A percentile compares a stretch with the other conserved stretches of the same genome.
Conservation (phyloP, 2,113 vertebrate species). For the Cromileptes altivelis region DNA sequence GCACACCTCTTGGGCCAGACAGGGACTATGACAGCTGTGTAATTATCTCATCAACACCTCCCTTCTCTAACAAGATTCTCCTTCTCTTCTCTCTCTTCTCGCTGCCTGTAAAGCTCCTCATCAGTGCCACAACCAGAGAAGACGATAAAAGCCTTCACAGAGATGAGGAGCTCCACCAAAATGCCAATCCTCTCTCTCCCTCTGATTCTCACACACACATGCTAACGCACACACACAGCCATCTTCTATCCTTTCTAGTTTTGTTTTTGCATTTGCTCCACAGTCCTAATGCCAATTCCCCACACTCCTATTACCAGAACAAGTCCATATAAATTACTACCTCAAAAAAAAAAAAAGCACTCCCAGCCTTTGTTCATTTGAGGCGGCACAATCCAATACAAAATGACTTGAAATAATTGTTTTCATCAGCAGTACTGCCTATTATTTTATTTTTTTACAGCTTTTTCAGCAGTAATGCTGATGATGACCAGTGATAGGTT, state of each 20-base stretch:
- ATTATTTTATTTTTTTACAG: neutral
- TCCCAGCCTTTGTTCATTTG: slow-evolving; percentile 38
- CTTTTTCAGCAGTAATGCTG: neutral
- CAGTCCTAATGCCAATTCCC: slow-evolving; percentile 39
- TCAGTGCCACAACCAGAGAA: slow-evolving; percentile 50
- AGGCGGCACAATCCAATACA: slow-evolving; percentile 26
- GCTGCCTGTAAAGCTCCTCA: slow-evolving; percentile 54
- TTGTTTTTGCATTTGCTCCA: slow-evolving; percentile 41
- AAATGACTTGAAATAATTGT: slow-evolving; percentile 36
- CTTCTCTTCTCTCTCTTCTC: slow-evolving; percentile 29
- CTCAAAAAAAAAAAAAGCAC: slow-evolving; percentile 19
- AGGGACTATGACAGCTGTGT: slow-evolving; percentile 70
- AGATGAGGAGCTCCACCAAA: slow-evolving; percentile 54
- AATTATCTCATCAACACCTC: slow-evolving; percentile 82
- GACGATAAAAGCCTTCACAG: slow-evolving; percentile 69
- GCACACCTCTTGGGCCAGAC: slow-evolving; percentile 53
- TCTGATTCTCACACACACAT: neutral
- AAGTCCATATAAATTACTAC: slow-evolving; percentile 48
- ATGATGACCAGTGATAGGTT: neutral
- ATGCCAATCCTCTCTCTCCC: slow-evolving; percentile 14
- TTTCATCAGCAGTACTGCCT: slow-evolving; percentile 9
- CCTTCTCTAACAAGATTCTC: slow-evolving; percentile 71
- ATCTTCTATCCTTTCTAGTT: slow-evolving; percentile 43
- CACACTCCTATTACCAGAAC: slow-evolving; percentile 56
- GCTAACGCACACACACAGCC: slow-evolving; percentile 10